Evolutionary conservation across 2,113 vertebrate species (phyloP), one percentile per base, ranked within the genome.

Genomic region (Phoenicopterus ruber): DNA sequence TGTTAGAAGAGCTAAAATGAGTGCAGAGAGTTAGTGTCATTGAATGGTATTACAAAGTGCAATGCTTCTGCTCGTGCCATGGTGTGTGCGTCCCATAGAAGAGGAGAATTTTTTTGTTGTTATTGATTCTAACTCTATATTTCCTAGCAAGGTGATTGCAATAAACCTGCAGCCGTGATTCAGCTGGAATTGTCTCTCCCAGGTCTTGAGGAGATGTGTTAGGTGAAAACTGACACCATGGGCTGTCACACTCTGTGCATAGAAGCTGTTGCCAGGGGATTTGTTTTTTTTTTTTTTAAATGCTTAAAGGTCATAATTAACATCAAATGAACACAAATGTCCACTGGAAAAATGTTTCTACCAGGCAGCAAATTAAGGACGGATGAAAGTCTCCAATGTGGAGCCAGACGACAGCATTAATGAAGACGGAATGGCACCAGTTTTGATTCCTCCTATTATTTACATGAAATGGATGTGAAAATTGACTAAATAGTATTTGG

Each of bases 261-360:
- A 57, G 9, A 84, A 13, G 44, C 62, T 82, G 66, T 88, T 95
- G 67, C 54, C 32, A 76, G 54, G 66, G 34, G 15, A 44, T 61
- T 31, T 31, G 31, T 34, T 52, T 63, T 32, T 38, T 66, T 40
- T 62, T 83, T 50, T 55, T 38, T 6, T 85, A 81, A 52, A 21
- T 77, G 62, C 66, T 90, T 93, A 94, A 93, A 96, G 82, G 79
- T 93, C 93, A 50, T 86, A 82, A 90, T 96, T 94, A 57, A 81
- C 74, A 88, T 89, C 74, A 82, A 93, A 67, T 66, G 82, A 95
- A 70, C 78, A 77, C 11, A 44, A 85, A 70, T 83, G 69, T 88
- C 62, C 49, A 61, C 69, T 69, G 90, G 49, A 96, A 82, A 90
- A 87, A 72, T 85, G 31, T 82, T 91, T 90, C 57, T 87, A 58